phyloP scores from a whole-genome alignment of 1,140 invertebrate genomes.

The Plutomurus gul region DNA sequence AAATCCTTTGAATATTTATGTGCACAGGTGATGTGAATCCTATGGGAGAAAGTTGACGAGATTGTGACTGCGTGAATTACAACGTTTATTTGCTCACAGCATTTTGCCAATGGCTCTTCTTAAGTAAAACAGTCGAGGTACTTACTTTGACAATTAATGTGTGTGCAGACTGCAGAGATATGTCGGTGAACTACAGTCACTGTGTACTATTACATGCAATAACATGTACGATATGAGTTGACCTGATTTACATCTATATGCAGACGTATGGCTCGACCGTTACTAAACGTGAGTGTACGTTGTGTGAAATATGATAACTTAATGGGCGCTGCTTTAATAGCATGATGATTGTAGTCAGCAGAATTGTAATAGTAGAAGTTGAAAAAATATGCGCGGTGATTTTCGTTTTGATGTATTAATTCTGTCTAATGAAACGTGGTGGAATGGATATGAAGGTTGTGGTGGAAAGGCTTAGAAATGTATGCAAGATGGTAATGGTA shows the following conservation, averaged over 20 bases:
- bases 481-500: too few species aligned
- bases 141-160: not conserved
- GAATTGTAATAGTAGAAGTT: not conserved
- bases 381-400: not conserved
- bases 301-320: not conserved
- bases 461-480: too few species aligned
- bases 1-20: constrained; percentile 9
- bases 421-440: not conserved
- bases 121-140: not conserved
- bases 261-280: not conserved
- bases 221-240: not conserved
- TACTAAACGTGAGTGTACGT: not conserved
- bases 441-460: not conserved
- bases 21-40: not conserved
- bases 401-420: constrained; percentile 13
- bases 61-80: not conserved
- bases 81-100: too few species aligned
- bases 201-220: not conserved
- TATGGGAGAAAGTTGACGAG: not conserved
- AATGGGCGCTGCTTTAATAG: not conserved
- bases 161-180: not conserved
- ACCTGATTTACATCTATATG: constrained; percentile 7
- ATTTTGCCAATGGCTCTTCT: not conserved
- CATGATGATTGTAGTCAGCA: not conserved
- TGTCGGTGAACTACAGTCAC: not conserved